phyloP scores from a whole-genome alignment of 2,113 vertebrate species.

The Sminthopsis crassicaudata region DNA sequence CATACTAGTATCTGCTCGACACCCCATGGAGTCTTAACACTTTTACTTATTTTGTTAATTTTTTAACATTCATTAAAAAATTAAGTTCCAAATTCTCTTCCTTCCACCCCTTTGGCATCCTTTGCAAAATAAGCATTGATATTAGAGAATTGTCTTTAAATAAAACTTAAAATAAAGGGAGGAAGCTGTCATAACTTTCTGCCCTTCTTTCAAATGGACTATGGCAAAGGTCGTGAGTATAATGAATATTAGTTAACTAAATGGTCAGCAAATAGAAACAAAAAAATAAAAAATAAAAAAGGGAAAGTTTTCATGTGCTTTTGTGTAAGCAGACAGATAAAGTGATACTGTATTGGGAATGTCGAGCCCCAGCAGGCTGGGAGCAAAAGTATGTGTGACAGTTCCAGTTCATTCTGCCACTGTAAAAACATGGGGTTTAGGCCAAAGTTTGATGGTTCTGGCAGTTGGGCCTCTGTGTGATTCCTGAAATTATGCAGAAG shows the following conservation, averaged over 20 bases:
- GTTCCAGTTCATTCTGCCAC: slow-evolving; percentile 55
- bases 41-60: neutral
- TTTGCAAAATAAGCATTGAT: neutral
- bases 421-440: slow-evolving; percentile 24
- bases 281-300: neutral
- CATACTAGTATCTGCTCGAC: neutral
- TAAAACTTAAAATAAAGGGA: slow-evolving; percentile 25
- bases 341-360: slow-evolving; percentile 52
- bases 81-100: neutral
- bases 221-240: slow-evolving; percentile 25
- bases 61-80: neutral
- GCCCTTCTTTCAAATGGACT: slow-evolving; percentile 21
- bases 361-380: slow-evolving; percentile 1
- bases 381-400: slow-evolving; percentile 52
- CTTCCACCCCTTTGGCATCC: neutral
- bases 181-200: neutral
- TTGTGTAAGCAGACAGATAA: slow-evolving; percentile 38
- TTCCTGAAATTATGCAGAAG: slow-evolving; percentile 29
- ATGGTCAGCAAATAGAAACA: slow-evolving; percentile 10
- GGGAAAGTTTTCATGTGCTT: slow-evolving; percentile 65
- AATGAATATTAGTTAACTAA: slow-evolving; percentile 33
- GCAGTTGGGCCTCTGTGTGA: neutral
- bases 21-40: neutral
- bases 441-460: slow-evolving; percentile 11
- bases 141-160: neutral